Evolutionary conservation across 2,797 vertebrate species (phyloP).

Genomic region (Megaceryle alcyon): DNA sequence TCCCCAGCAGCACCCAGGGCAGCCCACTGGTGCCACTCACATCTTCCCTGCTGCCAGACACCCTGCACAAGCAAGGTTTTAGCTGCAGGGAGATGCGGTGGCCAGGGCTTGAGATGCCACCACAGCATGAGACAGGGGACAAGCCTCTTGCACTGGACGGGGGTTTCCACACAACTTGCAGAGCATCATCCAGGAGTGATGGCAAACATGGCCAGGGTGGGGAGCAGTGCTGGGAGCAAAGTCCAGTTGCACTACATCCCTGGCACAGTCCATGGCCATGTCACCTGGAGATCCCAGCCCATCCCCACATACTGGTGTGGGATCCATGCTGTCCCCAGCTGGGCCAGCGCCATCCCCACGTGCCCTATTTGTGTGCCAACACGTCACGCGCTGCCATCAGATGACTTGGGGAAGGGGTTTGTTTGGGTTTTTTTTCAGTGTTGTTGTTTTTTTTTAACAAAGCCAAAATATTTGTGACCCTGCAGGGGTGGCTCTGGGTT

Average conservation of each 20-base stretch:
- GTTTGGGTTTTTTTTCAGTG: background rate
- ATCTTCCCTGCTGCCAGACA: fast-evolving
- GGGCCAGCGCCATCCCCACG: background rate
- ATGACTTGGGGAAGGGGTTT: background rate
- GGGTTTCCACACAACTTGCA: fast-evolving
- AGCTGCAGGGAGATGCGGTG: background rate
- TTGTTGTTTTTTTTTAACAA: background rate
- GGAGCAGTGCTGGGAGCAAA: background rate
- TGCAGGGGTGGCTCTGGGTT: background rate
- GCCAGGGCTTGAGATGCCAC: fast-evolving
- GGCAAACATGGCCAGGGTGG: background rate
- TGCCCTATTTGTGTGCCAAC: constrained; percentile 1
- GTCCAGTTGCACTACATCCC: background rate
- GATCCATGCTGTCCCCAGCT: background rate
- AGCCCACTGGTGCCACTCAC: fast-evolving
- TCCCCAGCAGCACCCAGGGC: fast-evolving
- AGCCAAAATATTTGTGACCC: constrained; percentile 44
- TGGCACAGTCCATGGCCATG: background rate
- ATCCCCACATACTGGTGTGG: background rate
- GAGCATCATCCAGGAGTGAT: fast-evolving
- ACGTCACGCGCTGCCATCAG: background rate
- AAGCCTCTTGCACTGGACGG: fast-evolving
- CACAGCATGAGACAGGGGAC: fast-evolving
- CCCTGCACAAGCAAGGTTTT: fast-evolving
- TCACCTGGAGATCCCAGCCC: background rate